Evolutionary conservation across 2,797 vertebrate species (phyloP).

Genomic region (Poeciliopsis turneri): DNA sequence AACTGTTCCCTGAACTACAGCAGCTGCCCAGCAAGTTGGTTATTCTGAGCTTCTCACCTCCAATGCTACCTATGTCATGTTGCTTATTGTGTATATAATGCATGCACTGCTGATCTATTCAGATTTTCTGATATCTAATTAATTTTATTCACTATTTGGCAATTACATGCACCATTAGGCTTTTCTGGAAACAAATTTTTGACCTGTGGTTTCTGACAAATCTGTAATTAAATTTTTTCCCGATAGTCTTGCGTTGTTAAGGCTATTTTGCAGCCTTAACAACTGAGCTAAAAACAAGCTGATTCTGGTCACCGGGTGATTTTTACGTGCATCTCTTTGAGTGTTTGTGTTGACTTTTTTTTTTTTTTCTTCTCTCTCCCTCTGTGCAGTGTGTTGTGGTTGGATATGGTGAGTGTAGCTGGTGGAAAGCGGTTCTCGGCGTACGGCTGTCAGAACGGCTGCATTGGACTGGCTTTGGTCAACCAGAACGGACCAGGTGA

Average conservation of each 20-base stretch:
- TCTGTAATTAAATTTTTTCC: background rate
- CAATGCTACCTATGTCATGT: background rate
- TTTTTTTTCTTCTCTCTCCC: background rate
- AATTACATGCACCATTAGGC: background rate
- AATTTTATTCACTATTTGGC: background rate
- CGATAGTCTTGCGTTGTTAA: background rate
- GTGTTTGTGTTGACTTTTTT: background rate
- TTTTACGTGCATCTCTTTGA: background rate
- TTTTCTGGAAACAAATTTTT: background rate
- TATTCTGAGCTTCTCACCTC: background rate
- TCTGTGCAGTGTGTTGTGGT: constrained; percentile 85
- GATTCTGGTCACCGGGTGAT: background rate
- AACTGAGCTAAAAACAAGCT: background rate
- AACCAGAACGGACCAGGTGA: constrained; percentile 84
- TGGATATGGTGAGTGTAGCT: constrained; percentile 81
- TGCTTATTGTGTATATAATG: background rate
- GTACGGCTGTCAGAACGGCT: constrained; percentile 90
- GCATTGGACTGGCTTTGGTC: constrained; percentile 86
- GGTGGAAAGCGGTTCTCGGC: constrained; percentile 79
- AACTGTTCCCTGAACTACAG: constrained; percentile 88
- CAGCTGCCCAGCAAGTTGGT: constrained; percentile 89
- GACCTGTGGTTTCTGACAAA: background rate
- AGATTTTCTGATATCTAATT: background rate
- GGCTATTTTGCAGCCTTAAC: background rate
- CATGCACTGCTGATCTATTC: background rate